phyloP scores from a whole-genome alignment of 2,888 invertebrate species.

The Petrophora chlorosata region DNA sequence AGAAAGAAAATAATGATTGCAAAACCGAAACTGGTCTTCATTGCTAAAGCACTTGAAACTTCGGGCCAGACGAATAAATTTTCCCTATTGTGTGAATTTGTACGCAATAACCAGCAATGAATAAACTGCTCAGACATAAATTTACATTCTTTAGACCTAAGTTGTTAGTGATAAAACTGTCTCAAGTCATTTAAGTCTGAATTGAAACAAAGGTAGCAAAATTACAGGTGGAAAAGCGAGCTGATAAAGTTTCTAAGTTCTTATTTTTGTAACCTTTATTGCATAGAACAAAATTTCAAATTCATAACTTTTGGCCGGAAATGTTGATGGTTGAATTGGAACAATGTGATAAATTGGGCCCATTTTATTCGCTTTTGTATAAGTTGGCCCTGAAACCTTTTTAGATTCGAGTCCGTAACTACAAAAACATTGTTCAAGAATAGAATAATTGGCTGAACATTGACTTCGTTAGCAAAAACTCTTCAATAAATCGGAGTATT shows the following conservation, averaged over 20 bases:
- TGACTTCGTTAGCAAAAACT: too few relatives aligned
- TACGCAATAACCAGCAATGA: conserved; percentile 64
- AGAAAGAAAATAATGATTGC: conserved; percentile 47
- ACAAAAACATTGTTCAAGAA: too few relatives aligned
- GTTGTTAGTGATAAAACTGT: conserved; percentile 48
- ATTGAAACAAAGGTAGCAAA: conserved; percentile 25
- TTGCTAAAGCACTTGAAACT: conserved; percentile 51
- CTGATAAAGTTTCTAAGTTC: conserved; percentile 15
- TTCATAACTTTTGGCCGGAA: conserved; percentile 3
- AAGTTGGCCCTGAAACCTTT: too few relatives aligned
- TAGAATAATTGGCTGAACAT: too few relatives aligned
- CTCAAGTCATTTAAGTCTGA: conserved; percentile 30
- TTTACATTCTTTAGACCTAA: conserved; percentile 55
- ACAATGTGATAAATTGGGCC: too few relatives aligned
- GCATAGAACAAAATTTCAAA: background rate
- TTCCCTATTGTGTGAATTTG: conserved; percentile 62
- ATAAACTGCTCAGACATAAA: conserved; percentile 64
- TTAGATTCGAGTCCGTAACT: too few relatives aligned
- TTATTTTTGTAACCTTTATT: background rate
- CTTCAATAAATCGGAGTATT: too few relatives aligned
- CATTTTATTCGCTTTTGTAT: too few relatives aligned
- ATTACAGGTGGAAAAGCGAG: conserved; percentile 21
- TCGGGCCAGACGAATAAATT: conserved; percentile 61
- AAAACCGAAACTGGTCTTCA: conserved; percentile 41
- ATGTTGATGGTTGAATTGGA: too few relatives aligned